Conservation (phyloP, 2,113 vertebrate species). For the Paralichthys olivaceus region DNA sequence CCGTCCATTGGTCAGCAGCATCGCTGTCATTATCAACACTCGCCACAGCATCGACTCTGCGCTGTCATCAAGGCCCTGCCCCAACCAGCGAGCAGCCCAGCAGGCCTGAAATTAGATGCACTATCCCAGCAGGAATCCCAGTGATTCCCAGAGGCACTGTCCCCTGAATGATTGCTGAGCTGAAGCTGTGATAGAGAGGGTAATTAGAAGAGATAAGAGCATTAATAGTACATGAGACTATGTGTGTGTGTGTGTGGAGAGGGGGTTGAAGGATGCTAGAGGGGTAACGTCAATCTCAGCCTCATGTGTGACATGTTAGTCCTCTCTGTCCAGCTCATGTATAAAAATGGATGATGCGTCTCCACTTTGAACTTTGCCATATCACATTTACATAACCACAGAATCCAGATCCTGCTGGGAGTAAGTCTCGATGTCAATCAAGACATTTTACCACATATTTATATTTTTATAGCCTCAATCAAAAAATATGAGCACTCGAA, state of each 20-base stretch:
- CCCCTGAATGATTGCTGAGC: conserved; percentile 53
- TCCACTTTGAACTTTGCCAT: too few species aligned
- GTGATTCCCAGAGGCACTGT: conserved; percentile 45
- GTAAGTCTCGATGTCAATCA: too few species aligned
- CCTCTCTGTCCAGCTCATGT: not conserved
- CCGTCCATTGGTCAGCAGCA: conserved; percentile 29
- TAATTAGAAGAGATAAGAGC: conserved; percentile 72
- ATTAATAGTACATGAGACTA: conserved; percentile 68
- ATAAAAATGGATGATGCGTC: too few species aligned
- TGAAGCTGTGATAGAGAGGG: conserved; percentile 67
- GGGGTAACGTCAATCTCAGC: conserved; percentile 14
- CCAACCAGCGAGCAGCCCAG: conserved; percentile 14
- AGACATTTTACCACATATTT: too few species aligned
- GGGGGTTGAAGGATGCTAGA: conserved; percentile 16
- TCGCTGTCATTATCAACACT: not conserved
- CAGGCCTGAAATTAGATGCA: conserved; percentile 44
- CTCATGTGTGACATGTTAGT: conserved; percentile 7
- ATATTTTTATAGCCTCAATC: too few species aligned
- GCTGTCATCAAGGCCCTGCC: not conserved
- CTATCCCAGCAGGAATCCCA: conserved; percentile 34
- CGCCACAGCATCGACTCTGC: not conserved
- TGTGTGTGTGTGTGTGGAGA: conserved; percentile 10
- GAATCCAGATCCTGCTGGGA: too few species aligned
- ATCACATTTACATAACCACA: too few species aligned
- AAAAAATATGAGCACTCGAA: too few species aligned